These are phyloP conservation scores for Sinocyclocheilus anophthalmus DNA, from an alignment of 2,113 vertebrate species.

Conservation along the genomic window DNA sequence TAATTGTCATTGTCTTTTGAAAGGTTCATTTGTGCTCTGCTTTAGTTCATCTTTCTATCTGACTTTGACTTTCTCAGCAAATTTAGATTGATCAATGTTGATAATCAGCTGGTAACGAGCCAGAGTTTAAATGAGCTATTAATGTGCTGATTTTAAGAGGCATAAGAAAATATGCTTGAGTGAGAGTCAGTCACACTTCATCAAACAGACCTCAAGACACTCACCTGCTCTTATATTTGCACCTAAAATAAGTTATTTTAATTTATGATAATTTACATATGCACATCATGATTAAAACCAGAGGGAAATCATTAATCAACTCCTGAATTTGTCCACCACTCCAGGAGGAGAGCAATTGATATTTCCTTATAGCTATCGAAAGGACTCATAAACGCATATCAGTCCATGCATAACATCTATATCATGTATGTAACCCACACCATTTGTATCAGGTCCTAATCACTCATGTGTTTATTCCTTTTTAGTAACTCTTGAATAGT, in stretches of 20 bases:
- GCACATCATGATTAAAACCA: no score
- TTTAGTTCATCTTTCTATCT: neutral
- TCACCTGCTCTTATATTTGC: neutral
- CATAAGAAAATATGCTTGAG: neutral
- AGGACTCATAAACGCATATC: no score
- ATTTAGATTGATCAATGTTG: neutral
- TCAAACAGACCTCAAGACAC: neutral
- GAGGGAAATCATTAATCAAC: no score
- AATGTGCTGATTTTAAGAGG: conserved; percentile 1
- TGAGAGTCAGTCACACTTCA: neutral
- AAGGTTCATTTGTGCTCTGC: neutral
- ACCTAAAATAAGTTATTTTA: neutral
- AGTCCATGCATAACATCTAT: no score
- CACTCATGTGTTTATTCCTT: no score
- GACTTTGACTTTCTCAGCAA: neutral
- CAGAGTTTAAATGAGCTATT: conserved; percentile 9
- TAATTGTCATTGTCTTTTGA: neutral
- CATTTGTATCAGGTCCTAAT: no score
- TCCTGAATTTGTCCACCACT: no score
- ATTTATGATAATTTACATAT: neutral
- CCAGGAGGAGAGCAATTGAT: no score
- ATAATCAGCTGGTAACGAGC: conserved; percentile 10
- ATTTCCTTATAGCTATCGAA: no score
- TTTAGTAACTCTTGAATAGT: no score
- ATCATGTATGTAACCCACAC: no score